Evolutionary conservation across 2,113 vertebrate species (phyloP).

Genomic region (Zosterops hypoxanthus): DNA sequence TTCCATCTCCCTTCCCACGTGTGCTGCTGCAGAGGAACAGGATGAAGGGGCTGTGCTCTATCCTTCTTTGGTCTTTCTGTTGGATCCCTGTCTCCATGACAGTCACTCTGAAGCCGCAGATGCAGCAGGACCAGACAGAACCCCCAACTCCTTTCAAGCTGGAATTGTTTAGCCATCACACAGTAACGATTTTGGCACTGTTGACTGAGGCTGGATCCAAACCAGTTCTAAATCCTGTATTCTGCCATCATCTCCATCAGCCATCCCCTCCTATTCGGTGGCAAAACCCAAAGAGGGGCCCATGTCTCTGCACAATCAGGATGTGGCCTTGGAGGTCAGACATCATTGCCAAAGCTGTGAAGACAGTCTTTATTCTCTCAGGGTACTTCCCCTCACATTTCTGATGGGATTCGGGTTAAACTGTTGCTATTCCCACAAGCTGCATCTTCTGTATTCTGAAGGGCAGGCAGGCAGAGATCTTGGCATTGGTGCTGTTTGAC

Average conservation of each 20-base stretch:
- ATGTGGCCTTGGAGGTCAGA: neutral
- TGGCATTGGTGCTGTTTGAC: neutral
- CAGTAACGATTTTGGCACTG: neutral
- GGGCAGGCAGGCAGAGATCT: neutral
- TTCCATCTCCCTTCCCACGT: neutral
- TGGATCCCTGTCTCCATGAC: neutral
- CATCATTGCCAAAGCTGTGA: neutral
- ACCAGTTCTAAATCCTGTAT: neutral
- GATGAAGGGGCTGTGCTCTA: neutral
- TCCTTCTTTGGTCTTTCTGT: neutral
- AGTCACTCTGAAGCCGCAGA: neutral
- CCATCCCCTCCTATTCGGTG: neutral
- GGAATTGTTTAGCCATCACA: neutral
- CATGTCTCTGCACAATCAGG: neutral
- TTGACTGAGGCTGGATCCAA: neutral
- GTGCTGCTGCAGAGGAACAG: neutral
- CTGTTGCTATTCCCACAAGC: neutral
- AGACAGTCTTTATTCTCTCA: neutral
- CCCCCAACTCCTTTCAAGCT: neutral
- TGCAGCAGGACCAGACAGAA: neutral
- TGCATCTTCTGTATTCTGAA: neutral
- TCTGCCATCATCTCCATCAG: neutral
- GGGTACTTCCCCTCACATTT: neutral
- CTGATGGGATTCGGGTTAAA: neutral
- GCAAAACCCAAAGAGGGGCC: neutral